Base-by-base conservation (phyloP, 1,140 invertebrate species). In the Carposina sasakii region DNA sequence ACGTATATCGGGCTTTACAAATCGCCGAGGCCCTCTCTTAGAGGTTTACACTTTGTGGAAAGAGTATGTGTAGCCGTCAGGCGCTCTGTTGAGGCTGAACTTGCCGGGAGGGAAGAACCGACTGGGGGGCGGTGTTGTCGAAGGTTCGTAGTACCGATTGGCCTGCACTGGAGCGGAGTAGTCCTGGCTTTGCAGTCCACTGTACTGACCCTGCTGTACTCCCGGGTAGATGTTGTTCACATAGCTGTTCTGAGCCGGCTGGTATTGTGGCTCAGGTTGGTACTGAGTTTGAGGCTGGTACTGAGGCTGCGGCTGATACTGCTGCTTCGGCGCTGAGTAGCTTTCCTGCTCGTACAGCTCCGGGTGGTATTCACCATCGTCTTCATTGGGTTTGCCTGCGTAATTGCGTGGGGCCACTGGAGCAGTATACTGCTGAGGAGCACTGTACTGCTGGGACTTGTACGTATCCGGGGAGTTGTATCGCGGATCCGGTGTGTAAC, bases 61-160 rank as follows among this genome's bases (percentile, higher is more conserved):
- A 36, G 88, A 91, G 78, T 93, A 95, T 56, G 91, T 91, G 78
- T 91, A 94, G 52, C 94, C 94, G 68, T 94, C 93, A 15, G 93
- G 93, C 31, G 91, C 93, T 74, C 94, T 87, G 86, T 94, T 94
- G 54, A 95, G 88, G 60, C 89, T 90, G 45, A 95, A 88, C 72
- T 94, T 94, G 48, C 93, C 93, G 1, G 93, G 92, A 16, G 92
- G 93, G 70, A 91, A 92, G 81, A 93, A 93, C 58, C 91, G 88
- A 52, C 89, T 87, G 1, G 92, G 90, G 10, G 89, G 82, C 33
- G 88, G 89, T 13, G 92, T 93, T 19, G 91, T 92, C n/a, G n/a
- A n/a, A 4, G 86, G 77, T 30, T 86, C 86, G 58, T 87, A 88
- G 63, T 82, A 77, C 60, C 59, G 12, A 53, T 63, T 60, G 76